phyloP scores from a whole-genome alignment of 1,140 invertebrate genomes.

The Drosophila navojoa region DNA sequence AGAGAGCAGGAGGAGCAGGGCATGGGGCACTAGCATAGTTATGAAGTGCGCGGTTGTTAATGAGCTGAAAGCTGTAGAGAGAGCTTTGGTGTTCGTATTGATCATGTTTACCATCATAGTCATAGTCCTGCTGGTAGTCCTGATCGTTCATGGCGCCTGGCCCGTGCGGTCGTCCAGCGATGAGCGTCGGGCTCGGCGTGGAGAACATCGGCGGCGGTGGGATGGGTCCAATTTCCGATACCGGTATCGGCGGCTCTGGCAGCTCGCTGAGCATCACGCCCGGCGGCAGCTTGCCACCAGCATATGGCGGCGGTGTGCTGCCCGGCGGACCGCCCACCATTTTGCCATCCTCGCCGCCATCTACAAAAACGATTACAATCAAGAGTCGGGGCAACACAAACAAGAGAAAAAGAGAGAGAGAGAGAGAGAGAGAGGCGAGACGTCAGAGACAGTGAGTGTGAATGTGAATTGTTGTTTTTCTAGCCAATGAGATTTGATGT shows the following conservation, averaged over 20 bases:
- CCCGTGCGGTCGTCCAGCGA: conserved; percentile 85
- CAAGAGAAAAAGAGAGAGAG: neutral
- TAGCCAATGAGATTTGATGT: conserved; percentile 32
- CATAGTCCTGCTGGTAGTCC: conserved; percentile 85
- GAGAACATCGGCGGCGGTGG: conserved; percentile 98
- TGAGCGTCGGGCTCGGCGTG: conserved; percentile 91
- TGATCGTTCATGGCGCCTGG: conserved; percentile 83
- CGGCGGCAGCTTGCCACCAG: conserved; percentile 72
- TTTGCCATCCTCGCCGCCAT: conserved; percentile 85
- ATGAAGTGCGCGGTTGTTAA: conserved; percentile 73
- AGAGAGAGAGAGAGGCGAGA: conserved; percentile 34
- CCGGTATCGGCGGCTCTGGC: conserved; percentile 94
- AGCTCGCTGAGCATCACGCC: conserved; percentile 91
- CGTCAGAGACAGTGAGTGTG: conserved; percentile 20
- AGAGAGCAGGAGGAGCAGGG: neutral
- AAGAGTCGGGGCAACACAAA: conserved; percentile 8
- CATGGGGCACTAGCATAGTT: conserved; percentile 61
- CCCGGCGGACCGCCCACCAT: conserved; percentile 84
- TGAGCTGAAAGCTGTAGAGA: conserved; percentile 38
- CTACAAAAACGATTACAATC: conserved; percentile 72
- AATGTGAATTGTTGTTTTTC: neutral
- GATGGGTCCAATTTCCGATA: conserved; percentile 96
- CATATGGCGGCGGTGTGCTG: conserved; percentile 85
- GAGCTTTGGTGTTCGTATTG: neutral
- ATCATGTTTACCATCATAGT: conserved; percentile 87